Conservation (phyloP, 2,888 invertebrate genomes). For the Amiota minor region DNA sequence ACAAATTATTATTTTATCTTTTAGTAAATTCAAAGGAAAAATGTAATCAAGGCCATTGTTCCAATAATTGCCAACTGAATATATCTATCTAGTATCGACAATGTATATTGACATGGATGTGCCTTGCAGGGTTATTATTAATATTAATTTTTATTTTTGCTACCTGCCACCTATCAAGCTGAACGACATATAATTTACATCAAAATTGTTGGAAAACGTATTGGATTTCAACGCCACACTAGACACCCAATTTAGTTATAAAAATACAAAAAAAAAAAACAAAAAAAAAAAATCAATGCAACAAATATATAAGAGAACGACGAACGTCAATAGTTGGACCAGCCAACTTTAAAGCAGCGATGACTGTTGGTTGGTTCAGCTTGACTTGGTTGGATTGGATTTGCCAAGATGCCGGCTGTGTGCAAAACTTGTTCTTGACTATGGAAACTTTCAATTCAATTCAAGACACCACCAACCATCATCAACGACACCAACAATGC, state of each 20-base stretch:
- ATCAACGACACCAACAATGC: background rate
- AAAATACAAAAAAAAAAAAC: too few species aligned
- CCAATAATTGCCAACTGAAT: background rate
- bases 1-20: background rate
- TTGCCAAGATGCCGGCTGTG: too few species aligned
- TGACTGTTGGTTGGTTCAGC: too few species aligned
- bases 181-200: constrained; percentile 24
- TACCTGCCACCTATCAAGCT: background rate
- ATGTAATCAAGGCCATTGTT: constrained; percentile 22
- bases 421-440: too few species aligned
- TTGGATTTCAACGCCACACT: constrained; percentile 54
- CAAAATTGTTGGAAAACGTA: constrained; percentile 41
- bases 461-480: background rate
- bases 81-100: background rate
- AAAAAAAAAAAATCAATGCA: background rate
- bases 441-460: too few species aligned
- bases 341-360: too few species aligned
- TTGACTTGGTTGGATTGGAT: too few species aligned
- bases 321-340: too few species aligned
- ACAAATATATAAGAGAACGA: background rate
- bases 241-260: constrained; percentile 25
- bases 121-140: background rate
- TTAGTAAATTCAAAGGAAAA: constrained; percentile 3
- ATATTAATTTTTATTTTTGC: too few species aligned
- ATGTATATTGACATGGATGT: background rate